These are phyloP conservation scores for Arenaria interpres DNA, from an alignment of 2,113 vertebrate genomes.

Conservation along the genomic window DNA sequence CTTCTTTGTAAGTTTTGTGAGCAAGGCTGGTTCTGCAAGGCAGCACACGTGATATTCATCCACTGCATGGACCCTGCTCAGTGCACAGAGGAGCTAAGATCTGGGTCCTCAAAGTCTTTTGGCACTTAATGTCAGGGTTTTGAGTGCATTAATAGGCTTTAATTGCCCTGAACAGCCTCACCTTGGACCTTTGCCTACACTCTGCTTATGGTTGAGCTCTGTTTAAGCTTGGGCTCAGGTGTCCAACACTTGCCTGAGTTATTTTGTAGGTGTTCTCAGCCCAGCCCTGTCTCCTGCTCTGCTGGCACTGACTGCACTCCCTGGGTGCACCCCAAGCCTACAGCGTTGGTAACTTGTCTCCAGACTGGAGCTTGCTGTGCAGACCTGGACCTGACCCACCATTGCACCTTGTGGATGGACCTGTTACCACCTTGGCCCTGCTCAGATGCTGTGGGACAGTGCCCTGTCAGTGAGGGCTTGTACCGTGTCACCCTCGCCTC, in stretches of 20 bases:
- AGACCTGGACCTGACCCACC: background rate
- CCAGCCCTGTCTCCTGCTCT: background rate
- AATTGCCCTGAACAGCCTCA: background rate
- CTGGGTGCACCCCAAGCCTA: background rate
- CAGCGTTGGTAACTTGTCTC: background rate
- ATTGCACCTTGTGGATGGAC: background rate
- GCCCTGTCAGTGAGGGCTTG: background rate
- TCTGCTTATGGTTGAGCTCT: background rate
- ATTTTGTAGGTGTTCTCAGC: background rate
- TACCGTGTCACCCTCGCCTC: rapidly evolving
- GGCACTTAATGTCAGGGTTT: background rate
- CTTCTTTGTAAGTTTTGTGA: background rate
- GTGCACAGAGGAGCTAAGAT: background rate
- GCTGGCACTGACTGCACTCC: background rate
- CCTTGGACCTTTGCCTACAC: background rate
- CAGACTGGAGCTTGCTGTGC: background rate
- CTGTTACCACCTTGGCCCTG: rapidly evolving
- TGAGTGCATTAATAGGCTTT: background rate
- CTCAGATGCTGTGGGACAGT: background rate
- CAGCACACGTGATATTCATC: background rate
- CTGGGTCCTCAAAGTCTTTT: background rate
- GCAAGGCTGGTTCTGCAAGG: background rate
- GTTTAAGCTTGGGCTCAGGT: background rate
- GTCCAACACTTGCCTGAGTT: background rate
- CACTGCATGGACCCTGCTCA: background rate